Evolutionary conservation across 2,797 vertebrate species (phyloP).

Genomic region (Tenualosa ilisha): DNA sequence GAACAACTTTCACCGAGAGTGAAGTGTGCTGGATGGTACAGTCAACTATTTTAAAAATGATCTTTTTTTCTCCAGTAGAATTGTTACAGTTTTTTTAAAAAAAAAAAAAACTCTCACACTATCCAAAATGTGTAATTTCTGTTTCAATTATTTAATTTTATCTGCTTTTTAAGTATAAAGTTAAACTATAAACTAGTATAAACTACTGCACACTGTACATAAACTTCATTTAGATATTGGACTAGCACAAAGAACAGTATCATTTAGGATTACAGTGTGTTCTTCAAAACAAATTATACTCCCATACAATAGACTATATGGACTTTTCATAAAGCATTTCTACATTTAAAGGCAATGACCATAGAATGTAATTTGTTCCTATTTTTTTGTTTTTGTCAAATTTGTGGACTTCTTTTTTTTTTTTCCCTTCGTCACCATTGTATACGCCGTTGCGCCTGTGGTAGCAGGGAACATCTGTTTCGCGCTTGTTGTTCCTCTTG

Average conservation of each 20-base stretch:
- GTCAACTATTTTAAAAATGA: background rate
- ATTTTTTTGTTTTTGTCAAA: conserved; percentile 68
- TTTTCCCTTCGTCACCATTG: conserved; percentile 52
- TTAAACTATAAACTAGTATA: background rate
- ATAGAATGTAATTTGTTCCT: conserved; percentile 71
- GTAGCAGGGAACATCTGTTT: conserved; percentile 95
- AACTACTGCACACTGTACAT: background rate
- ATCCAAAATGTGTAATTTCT: background rate
- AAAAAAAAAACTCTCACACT: background rate
- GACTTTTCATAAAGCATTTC: background rate
- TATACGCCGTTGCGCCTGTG: conserved; percentile 79
- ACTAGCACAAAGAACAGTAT: background rate
- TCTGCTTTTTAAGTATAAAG: background rate
- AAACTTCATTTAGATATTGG: background rate
- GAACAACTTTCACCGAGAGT: background rate
- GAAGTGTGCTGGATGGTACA: background rate
- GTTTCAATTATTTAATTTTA: background rate
- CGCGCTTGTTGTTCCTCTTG: conserved; percentile 97
- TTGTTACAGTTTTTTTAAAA: no score
- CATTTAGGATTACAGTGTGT: background rate
- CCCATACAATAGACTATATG: background rate
- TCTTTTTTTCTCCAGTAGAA: background rate
- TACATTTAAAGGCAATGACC: conserved; percentile 63
- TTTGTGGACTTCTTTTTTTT: conserved; percentile 28
- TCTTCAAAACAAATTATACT: background rate